phyloP scores from a whole-genome alignment of 2,113 vertebrate genomes.

The Vimba vimba region DNA sequence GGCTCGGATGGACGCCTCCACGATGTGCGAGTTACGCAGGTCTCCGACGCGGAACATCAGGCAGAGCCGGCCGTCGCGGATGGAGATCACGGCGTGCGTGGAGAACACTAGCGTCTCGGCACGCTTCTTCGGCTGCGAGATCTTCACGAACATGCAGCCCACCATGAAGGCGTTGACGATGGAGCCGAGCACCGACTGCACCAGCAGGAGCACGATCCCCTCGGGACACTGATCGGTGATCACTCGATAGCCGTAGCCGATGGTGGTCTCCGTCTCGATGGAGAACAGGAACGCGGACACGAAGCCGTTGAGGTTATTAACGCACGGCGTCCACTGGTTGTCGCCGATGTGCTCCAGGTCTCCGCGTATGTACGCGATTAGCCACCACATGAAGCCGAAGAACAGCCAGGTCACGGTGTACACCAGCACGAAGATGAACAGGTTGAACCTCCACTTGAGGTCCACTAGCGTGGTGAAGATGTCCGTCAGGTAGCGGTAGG shows the following conservation, averaged over 20 bases:
- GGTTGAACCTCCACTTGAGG: constrained; percentile 97
- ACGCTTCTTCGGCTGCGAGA: constrained; percentile 98
- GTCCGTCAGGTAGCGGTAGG: constrained; percentile 94
- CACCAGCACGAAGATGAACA: constrained; percentile 96
- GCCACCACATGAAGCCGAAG: constrained; percentile 99
- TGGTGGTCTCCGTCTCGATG: constrained; percentile 98
- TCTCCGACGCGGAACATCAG: constrained; percentile 99
- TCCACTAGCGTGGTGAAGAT: constrained; percentile 98
- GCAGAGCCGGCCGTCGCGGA: constrained; percentile 94
- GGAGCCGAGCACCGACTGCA: constrained; percentile 97
- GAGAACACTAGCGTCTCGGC: constrained; percentile 98
- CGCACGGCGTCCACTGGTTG: constrained; percentile 92
- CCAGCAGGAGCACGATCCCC: constrained; percentile 93
- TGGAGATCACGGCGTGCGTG: constrained; percentile 95
- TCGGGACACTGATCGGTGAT: constrained; percentile 98
- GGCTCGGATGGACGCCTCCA: constrained; percentile 97
- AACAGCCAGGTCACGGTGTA: constrained; percentile 99
- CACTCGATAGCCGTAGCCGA: constrained; percentile 97
- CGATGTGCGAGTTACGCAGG: constrained; percentile 98
- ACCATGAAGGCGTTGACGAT: constrained; percentile 99
- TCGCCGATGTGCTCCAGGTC: constrained; percentile 95
- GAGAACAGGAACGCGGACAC: constrained; percentile 98
- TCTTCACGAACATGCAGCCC: constrained; percentile 99
- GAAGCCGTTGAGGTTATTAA: constrained; percentile 96
- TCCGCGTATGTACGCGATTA: constrained; percentile 95